A percentile compares a stretch with the other conserved stretches of the same genome.
phyloP scores from a whole-genome alignment of 2,113 vertebrate species.

The Casuarius casuarius region DNA sequence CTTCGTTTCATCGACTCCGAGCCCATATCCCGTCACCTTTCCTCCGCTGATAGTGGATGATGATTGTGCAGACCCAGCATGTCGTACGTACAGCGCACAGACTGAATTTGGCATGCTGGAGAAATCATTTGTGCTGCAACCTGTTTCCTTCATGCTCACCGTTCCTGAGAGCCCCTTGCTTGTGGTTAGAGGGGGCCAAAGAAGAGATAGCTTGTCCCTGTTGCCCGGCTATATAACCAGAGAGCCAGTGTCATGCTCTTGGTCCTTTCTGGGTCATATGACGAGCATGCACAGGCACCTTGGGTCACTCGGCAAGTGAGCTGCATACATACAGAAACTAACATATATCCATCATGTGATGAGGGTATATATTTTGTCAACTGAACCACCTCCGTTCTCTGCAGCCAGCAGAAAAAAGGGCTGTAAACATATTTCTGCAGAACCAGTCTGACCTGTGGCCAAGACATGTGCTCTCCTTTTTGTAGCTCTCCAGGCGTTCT shows the following conservation, averaged over 20 bases:
- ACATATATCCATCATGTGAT: accelerated
- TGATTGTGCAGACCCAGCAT: neutral
- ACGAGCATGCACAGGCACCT: neutral
- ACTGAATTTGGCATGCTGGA: neutral
- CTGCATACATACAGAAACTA: neutral
- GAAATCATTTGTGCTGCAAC: neutral
- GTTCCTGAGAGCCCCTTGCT: neutral
- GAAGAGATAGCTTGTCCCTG: neutral
- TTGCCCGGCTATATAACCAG: neutral
- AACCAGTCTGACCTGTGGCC: neutral
- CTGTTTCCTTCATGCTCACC: neutral
- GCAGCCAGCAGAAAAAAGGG: neutral
- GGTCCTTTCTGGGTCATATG: neutral
- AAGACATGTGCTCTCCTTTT: neutral
- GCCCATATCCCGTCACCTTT: neutral
- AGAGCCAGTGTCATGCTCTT: neutral
- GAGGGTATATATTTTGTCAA: neutral
- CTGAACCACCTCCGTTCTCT: neutral
- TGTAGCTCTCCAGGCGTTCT: neutral
- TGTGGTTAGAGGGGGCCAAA: neutral
- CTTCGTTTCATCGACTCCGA: neutral
- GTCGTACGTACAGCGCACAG: neutral
- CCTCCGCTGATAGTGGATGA: neutral
- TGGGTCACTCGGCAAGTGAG: neutral
- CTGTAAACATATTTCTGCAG: neutral